Base-by-base conservation (phyloP, 2,888 invertebrate species). In the Phorcus lineatus region DNA sequence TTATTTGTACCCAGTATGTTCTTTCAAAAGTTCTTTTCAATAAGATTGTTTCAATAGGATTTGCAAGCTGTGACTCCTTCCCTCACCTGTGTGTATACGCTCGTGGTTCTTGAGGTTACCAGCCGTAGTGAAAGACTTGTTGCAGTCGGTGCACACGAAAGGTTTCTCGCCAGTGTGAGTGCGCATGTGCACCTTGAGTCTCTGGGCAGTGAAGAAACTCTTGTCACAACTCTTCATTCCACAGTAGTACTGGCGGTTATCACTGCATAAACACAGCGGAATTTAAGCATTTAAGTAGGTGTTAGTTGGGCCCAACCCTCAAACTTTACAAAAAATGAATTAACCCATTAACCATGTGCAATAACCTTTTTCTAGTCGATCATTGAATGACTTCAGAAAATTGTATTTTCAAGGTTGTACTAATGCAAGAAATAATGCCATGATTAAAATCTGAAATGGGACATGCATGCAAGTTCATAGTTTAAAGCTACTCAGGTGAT, bases 61-160 rank as follows among this genome's bases (percentile, higher is more conserved):
- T 36, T 4, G 36, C 2, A 36, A 36, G 36, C 4, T 36, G 2
- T 36, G 36, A 7, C 2, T 36, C 36, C 7, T 66, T 83, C n/a
- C 84, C 67, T 81, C 86, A 78, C 89, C 89, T 19, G 86, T 88
- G 82, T 91, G 91, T 57, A 87, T 86, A 22, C 89, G 79, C 54
- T 82, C 79, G 77, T 91, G 91, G 28, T 89, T 90, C 24, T 86
- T 83, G n/a, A 91, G 84, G 52, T 89, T 87, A 28, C 90, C 90
- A 9, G 87, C 84, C n/a, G 91, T 91, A 40, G 88, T 87, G 82
- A 91, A 91, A 17, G 86, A 78, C 75, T 89, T 85, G 22, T 80
- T 82, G 84, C 88, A 88, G 11, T 85, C 86, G 0, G 66, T 17
- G 74, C 89, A 89, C n/a, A 74, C 77, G 62, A 88, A 91, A 7